Conservation (phyloP, 2,113 vertebrate genomes). For the Scopus umbretta region DNA sequence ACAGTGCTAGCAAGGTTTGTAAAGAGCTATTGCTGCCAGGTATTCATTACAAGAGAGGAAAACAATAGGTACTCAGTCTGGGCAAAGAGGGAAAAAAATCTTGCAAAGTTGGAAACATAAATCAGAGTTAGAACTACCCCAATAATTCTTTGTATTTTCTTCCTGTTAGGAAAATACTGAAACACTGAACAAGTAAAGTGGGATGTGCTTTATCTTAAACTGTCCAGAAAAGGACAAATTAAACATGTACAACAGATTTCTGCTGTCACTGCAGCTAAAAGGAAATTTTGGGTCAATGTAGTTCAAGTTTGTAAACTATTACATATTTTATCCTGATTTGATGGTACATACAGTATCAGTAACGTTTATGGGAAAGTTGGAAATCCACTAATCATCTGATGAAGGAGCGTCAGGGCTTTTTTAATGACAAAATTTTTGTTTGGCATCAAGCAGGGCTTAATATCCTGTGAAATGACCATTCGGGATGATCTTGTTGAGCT, state of each 20-base stretch:
- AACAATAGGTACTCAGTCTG: neutral
- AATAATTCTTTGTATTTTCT: neutral
- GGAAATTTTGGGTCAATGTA: neutral
- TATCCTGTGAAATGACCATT: neutral
- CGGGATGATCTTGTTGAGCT: neutral
- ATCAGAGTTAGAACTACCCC: neutral
- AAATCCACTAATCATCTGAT: neutral
- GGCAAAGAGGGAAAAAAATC: neutral
- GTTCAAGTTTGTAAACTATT: neutral
- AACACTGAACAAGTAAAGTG: neutral
- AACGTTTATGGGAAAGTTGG: neutral
- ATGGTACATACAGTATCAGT: neutral
- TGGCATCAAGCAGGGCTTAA: neutral
- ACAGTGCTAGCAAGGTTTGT: neutral
- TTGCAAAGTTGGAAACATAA: neutral
- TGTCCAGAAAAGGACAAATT: neutral
- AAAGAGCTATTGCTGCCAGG: neutral
- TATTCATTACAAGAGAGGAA: neutral
- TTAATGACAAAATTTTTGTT: neutral
- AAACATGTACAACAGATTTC: neutral
- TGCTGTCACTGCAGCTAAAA: neutral
- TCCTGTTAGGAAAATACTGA: neutral
- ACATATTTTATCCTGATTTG: neutral
- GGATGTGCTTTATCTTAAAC: neutral
- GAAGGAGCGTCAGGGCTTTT: neutral